These are phyloP conservation scores for Drosophila pegasa DNA, from an alignment of 2,888 invertebrate species.

Conservation along the genomic window DNA sequence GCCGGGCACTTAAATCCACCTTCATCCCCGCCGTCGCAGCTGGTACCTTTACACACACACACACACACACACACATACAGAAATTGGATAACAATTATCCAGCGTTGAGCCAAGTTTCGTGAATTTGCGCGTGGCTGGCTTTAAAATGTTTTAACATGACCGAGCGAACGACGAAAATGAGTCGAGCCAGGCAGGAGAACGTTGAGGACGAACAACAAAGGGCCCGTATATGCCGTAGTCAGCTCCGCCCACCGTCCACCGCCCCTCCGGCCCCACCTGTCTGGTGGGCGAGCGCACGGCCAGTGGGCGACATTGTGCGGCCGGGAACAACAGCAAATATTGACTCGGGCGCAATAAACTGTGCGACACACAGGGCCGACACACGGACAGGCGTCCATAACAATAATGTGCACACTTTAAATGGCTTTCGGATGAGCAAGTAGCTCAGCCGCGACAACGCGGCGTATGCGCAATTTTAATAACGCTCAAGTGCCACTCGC, in stretches of 20 bases:
- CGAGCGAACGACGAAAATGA: conserved; percentile 25
- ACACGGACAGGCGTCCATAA: conserved; percentile 28
- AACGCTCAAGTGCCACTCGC: conserved; percentile 60
- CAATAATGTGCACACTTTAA: conserved; percentile 61
- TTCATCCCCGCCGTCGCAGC: background rate
- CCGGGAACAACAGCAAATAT: conserved; percentile 63
- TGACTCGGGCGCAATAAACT: conserved; percentile 72
- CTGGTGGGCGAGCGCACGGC: conserved; percentile 13
- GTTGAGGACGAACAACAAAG: conserved; percentile 44
- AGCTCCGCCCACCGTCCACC: too few relatives aligned
- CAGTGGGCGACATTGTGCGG: conserved; percentile 30
- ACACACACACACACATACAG: background rate
- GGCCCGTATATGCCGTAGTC: conserved; percentile 8
- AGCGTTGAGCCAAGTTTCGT: conserved; percentile 42
- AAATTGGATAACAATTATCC: conserved; percentile 53
- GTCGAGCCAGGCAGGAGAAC: conserved; percentile 12
- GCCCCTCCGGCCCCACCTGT: too few relatives aligned
- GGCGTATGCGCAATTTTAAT: conserved; percentile 74
- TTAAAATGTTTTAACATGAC: conserved; percentile 59
- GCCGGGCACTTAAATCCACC: conserved; percentile 24
- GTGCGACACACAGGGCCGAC: conserved; percentile 30
- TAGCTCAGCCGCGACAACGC: conserved; percentile 34
- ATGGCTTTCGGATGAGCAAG: conserved; percentile 62
- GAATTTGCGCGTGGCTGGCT: conserved; percentile 66
- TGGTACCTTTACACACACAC: background rate